phyloP scores from a whole-genome alignment of 2,888 invertebrate species.

The Trileptium ribeirensis region DNA sequence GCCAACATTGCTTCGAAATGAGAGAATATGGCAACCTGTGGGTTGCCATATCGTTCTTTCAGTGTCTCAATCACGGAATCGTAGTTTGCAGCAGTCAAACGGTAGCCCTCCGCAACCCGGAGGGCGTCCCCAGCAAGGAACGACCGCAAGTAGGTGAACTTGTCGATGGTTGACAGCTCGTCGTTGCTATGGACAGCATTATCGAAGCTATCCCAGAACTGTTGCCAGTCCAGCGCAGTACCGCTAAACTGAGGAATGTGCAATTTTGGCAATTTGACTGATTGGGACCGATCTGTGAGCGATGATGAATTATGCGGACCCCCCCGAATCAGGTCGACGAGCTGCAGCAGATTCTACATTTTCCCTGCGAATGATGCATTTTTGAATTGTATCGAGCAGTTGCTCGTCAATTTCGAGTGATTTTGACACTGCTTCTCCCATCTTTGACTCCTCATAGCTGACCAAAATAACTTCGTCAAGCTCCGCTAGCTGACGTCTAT shows the following conservation, averaged over 20 bases:
- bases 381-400: neutral
- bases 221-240: neutral
- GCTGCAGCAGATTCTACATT: neutral
- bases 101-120: neutral
- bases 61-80: neutral
- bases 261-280: conserved; percentile 17
- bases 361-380: neutral
- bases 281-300: neutral
- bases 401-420: neutral
- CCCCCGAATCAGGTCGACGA: neutral
- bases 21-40: neutral
- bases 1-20: neutral
- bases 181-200: conserved; percentile 3
- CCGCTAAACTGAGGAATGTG: neutral
- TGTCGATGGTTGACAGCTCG: neutral
- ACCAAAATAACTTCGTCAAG: neutral
- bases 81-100: conserved; percentile 1
- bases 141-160: neutral
- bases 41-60: conserved; percentile 12
- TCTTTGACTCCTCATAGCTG: neutral
- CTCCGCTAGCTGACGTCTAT: neutral
- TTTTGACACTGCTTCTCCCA: neutral
- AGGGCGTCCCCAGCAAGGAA: neutral
- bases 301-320: neutral
- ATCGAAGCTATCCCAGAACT: conserved; percentile 13